These are phyloP conservation scores for Polyploca ridens DNA, from an alignment of 2,888 invertebrate genomes.

Conservation along the genomic window DNA sequence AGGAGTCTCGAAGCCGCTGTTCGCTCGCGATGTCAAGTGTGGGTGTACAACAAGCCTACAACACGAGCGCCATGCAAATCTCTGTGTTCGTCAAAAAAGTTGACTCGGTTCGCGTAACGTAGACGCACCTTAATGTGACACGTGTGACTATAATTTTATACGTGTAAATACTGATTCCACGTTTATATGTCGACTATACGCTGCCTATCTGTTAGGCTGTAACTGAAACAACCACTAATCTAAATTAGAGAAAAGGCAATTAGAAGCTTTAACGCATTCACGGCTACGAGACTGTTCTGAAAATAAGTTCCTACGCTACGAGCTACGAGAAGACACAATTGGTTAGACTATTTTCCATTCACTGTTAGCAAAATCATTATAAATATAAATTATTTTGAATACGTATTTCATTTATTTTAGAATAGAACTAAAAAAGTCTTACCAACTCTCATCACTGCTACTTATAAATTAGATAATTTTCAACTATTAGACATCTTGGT, in stretches of 20 bases:
- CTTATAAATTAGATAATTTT: no score
- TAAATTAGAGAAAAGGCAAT: conserved; percentile 11
- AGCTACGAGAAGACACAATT: background rate
- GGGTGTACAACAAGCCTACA: no score
- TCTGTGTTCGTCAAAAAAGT: no score
- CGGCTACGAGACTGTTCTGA: background rate
- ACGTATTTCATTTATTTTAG: no score
- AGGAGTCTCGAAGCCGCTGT: no score
- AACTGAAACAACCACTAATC: conserved; percentile 13
- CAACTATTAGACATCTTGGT: no score
- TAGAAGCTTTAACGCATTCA: conserved; percentile 6
- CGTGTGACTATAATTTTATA: background rate
- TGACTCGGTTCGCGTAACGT: no score
- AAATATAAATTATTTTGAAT: background rate
- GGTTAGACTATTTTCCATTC: background rate
- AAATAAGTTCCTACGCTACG: background rate
- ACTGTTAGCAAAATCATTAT: no score
- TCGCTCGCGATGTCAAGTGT: no score
- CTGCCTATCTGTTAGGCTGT: conserved; percentile 7
- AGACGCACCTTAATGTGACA: background rate
- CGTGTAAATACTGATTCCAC: background rate
- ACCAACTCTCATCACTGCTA: no score
- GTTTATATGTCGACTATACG: conserved; percentile 4
- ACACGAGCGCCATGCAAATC: no score
- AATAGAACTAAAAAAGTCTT: no score